A percentile compares a stretch with the other conserved stretches of the same genome.
Evolutionary conservation across 1,140 invertebrate species (phyloP).

Genomic region (Notospermus geniculatus): DNA sequence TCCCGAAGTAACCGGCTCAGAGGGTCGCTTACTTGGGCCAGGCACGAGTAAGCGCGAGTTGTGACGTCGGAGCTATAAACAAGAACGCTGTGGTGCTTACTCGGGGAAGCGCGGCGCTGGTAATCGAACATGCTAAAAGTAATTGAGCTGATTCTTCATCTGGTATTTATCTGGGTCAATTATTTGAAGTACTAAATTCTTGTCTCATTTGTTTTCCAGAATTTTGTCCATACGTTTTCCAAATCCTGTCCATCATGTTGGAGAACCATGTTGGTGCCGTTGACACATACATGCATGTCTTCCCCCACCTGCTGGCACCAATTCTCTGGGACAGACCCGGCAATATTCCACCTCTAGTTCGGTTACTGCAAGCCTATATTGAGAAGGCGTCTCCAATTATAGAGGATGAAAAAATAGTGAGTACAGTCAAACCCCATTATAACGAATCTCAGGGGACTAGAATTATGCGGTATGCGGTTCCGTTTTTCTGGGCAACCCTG

Average conservation of each 20-base stretch:
- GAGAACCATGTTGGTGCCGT: conserved; percentile 74
- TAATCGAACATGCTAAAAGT: background rate
- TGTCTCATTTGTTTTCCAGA: conserved; percentile 70
- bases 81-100: too few relatives aligned
- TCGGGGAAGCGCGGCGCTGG: background rate
- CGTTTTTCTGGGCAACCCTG: too few relatives aligned
- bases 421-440: too few relatives aligned
- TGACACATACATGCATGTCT: conserved; percentile 82
- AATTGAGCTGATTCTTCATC: background rate
- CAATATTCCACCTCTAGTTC: conserved; percentile 87
- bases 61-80: too few relatives aligned
- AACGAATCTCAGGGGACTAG: too few relatives aligned
- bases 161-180: background rate
- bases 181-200: too few relatives aligned
- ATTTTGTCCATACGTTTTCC: conserved; percentile 96
- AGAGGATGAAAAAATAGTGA: conserved; percentile 59
- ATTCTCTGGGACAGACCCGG: conserved; percentile 87
- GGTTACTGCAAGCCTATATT: conserved; percentile 84
- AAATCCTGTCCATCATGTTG: conserved; percentile 88
- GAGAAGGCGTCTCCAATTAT: conserved; percentile 72
- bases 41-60: too few relatives aligned
- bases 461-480: too few relatives aligned
- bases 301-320: conserved; percentile 83
- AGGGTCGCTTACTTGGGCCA: too few relatives aligned
- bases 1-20: too few relatives aligned